Evolutionary conservation across 1,140 invertebrate genomes (phyloP), one percentile per base, ranked within the genome.

Genomic region (Leptinotarsa defecta): DNA sequence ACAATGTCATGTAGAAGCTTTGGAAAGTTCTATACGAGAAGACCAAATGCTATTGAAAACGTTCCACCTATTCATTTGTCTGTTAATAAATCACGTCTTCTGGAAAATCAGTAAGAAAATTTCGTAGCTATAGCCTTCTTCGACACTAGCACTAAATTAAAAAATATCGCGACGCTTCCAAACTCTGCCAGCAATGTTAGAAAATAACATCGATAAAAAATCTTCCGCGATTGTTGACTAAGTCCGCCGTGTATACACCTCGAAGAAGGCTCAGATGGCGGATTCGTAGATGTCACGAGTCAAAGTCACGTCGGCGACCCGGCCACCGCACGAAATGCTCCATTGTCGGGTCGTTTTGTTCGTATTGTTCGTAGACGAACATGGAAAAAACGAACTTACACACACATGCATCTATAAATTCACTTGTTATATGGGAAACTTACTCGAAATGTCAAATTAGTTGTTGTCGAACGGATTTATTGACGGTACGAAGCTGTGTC

Each of bases 221-320:
- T 43, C 8, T 11, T 43, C 8, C 34, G 34, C 34, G 34, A 43
- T 43, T 43, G 34, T 43, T 3, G 34, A 43, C 8, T 11, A 3
- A 34, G 34, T 43, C 34, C 34, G 34, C 34, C 34, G 8, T 43
- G 52, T 57, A 57, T 57, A 15, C 13, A 15, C 52, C 52, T 27
- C 64, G 64, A 65, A n/a, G 22, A 65, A 22, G 64, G 17, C 20
- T 71, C 64, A 71, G 76, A 79, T 79, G 76, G 78, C 57, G 65
- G 73, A 79, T 75, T 76, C 73, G 67, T 73, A 74, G 74, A 79
- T 79, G 73, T 79, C 78, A 79, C 78, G 78, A 79, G 63, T 76
- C 57, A 71, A 63, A 73, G 78, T 79, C 78, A 79, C 78, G 78
- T 70, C 49, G 70, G 49, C 76, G 78, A 79, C 78, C 78, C 76